These are phyloP conservation scores for Erinaceus europaeus DNA, from an alignment of 2,113 vertebrate species.

Conservation along the genomic window DNA sequence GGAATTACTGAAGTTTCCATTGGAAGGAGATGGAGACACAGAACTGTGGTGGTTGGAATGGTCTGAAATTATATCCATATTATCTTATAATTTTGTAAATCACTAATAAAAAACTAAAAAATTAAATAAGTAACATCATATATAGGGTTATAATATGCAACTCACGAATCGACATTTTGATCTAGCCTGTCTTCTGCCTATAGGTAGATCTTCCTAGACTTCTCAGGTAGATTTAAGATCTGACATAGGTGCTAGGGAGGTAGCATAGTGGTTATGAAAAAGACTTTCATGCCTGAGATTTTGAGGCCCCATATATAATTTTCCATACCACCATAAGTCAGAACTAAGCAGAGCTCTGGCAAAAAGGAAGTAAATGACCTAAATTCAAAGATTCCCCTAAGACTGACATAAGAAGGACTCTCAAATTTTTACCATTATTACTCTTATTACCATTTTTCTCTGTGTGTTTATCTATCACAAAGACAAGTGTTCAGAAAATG, in stretches of 20 bases:
- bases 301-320: too few species aligned
- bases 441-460: neutral
- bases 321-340: too few species aligned
- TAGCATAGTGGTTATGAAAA: too few species aligned
- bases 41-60: too few species aligned
- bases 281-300: too few species aligned
- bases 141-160: conserved; percentile 14
- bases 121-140: neutral
- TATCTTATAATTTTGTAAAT: too few species aligned
- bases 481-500: neutral
- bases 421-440: neutral
- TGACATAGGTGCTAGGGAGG: neutral
- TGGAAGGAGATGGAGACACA: too few species aligned
- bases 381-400: neutral
- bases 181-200: neutral
- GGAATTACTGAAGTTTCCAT: too few species aligned
- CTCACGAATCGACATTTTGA: neutral
- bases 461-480: neutral
- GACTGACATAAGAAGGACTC: neutral
- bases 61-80: too few species aligned
- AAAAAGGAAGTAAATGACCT: too few species aligned
- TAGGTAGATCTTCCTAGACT: neutral
- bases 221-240: neutral
- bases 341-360: too few species aligned
- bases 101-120: conserved; percentile 18